Evolutionary conservation across 1,140 invertebrate species (phyloP), one percentile per base, ranked within the genome.

Genomic region (Argopecten irradians): DNA sequence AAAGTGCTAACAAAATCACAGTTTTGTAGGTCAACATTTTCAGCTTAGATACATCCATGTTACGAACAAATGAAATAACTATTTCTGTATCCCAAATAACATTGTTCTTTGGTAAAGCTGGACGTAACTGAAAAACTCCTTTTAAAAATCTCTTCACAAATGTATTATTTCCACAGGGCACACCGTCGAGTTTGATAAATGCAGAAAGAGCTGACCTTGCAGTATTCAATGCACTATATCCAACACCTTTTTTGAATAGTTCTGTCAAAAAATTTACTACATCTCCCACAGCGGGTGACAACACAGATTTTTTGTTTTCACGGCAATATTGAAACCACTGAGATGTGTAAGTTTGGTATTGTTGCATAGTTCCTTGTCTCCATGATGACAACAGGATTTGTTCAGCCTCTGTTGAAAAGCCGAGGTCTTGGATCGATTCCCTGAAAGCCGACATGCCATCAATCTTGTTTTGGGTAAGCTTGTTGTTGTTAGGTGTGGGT

Each of bases 301-400:
- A 7, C 1, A 11, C 28, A 71, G 22, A 11, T 28, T 5, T 88
- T 28, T 89, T n/a, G 43, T 55, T 55, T 89, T 88, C 19, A 90
- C 55, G 11, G 88, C 90, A 91, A 86, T 82, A 92, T 13, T 34
- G 36, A 34, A 90, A 36, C 90, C 90, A 90, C 87, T 84, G 39
- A 35, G 36, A 33, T 22, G 89, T 90, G 71, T 85, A 89, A 3
- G 33, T 83, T 34, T 36, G 19, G 85, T 92, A 92, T n/a, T 90
- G 86, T 34, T 84, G 41, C 84, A 91, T 89, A n/a, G 91, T 92
- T 3, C 55, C 16, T 13, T 2, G 14, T 55, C 71, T 82, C 89
- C 89, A 92, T 71, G n/a, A 71, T 28, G 55, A 71, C 55, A 71
- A 2, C 0, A 71, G 55, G 22, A 71, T 71, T 1, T 71, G 55